Conservation (phyloP, 1,140 invertebrate genomes). For the Mactra quadrangularis region DNA sequence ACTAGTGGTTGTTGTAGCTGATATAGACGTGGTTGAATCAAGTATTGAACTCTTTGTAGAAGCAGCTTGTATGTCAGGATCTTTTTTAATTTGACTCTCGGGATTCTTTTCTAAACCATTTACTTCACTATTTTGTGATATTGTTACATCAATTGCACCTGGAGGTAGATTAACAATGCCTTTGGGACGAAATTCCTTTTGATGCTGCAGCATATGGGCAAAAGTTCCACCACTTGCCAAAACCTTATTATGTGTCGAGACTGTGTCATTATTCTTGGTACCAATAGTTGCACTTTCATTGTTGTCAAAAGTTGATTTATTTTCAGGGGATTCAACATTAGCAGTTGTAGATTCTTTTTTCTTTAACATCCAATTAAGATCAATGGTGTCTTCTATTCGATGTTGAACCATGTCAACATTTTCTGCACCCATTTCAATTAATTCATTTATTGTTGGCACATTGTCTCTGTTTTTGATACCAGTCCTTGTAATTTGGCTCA, state of each 20-base stretch:
- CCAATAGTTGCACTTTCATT: not conserved
- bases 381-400: not conserved
- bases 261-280: not conserved
- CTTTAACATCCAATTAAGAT: not conserved
- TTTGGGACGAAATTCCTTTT: no score
- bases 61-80: not conserved
- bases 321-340: not conserved
- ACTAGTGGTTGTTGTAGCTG: not conserved
- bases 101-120: not conserved
- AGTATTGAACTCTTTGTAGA: not conserved
- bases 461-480: slow-evolving; percentile 11
- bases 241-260: not conserved
- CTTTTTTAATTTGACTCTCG: not conserved
- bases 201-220: no score
- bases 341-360: not conserved
- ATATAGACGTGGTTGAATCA: not conserved
- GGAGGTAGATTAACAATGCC: not conserved
- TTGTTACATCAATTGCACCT: not conserved
- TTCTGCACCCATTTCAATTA: not conserved
- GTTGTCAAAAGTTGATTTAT: not conserved
- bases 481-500: not conserved
- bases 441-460: slow-evolving; percentile 3
- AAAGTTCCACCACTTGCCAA: no score
- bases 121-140: not conserved
- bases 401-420: not conserved